These are phyloP conservation scores for Loripinus fragilis DNA, from an alignment of 2,888 invertebrate genomes.

Conservation along the genomic window DNA sequence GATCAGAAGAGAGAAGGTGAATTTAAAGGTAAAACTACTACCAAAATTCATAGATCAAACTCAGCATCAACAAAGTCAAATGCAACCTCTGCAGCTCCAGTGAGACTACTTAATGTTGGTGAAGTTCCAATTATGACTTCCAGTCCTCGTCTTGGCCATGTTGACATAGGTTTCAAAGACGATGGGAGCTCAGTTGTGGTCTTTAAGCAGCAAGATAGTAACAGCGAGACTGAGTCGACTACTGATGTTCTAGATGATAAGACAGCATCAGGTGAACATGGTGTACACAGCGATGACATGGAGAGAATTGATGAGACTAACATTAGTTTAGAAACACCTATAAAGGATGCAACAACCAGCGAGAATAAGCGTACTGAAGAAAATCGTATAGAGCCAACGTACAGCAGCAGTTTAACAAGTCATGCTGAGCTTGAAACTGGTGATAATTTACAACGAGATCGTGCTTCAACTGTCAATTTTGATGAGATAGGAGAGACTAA, in stretches of 20 bases:
- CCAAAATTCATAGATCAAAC: not conserved
- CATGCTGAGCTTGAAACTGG: not conserved
- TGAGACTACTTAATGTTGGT: not conserved
- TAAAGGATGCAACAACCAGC: not conserved
- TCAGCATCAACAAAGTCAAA: not conserved
- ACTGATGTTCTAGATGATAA: slow-evolving; percentile 1
- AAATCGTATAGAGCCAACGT: not conserved
- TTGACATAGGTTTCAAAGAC: not conserved
- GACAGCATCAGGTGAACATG: not conserved
- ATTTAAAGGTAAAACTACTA: not conserved
- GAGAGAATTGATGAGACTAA: not conserved
- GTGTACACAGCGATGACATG: not conserved
- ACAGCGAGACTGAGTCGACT: slow-evolving; percentile 1
- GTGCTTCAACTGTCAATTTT: not conserved
- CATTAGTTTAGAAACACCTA: not conserved
- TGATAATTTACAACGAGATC: not conserved
- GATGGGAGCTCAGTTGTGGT: not conserved
- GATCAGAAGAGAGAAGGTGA: too few relatives aligned
- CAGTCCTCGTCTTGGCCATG: slow-evolving; percentile 29
- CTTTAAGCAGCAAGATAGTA: not conserved
- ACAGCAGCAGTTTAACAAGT: not conserved
- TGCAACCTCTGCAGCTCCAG: not conserved
- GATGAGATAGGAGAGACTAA: slow-evolving; percentile 5
- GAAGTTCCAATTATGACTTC: slow-evolving; percentile 52
- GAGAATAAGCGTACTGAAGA: not conserved